phyloP scores from a whole-genome alignment of 2,888 invertebrate species.

The Andrena camellia region DNA sequence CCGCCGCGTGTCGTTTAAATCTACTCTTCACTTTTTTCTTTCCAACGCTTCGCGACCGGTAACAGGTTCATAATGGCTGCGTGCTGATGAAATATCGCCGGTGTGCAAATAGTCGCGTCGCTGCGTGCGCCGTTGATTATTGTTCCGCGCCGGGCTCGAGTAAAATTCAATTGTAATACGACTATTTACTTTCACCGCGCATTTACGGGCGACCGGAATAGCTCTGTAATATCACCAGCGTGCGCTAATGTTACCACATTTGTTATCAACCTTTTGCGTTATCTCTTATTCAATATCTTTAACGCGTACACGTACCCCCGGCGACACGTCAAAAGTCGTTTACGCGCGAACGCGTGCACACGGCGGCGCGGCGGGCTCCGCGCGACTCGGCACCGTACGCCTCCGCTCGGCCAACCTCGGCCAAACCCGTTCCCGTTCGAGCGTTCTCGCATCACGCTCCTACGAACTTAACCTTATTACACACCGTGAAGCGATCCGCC shows the following conservation, averaged over 20 bases:
- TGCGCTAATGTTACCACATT: slow-evolving; percentile 50
- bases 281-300: slow-evolving; percentile 64
- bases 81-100: slow-evolving; percentile 20
- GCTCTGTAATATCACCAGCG: slow-evolving; percentile 21
- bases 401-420: slow-evolving; percentile 53
- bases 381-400: slow-evolving; percentile 29
- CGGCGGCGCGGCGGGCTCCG: background rate
- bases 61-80: slow-evolving; percentile 26
- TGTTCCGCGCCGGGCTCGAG: background rate
- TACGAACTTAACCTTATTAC: slow-evolving; percentile 73
- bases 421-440: slow-evolving; percentile 41
- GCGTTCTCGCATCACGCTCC: slow-evolving; percentile 58
- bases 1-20: background rate
- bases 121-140: slow-evolving; percentile 13
- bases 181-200: slow-evolving; percentile 56
- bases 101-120: slow-evolving; percentile 32
- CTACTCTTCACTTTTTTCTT: background rate
- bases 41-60: background rate
- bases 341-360: slow-evolving; percentile 55
- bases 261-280: slow-evolving; percentile 62
- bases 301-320: slow-evolving; percentile 11
- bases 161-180: slow-evolving; percentile 13
- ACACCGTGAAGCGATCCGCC: slow-evolving; percentile 52
- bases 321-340: slow-evolving; percentile 59
- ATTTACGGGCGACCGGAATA: slow-evolving; percentile 12